Evolutionary conservation across 2,113 vertebrate genomes (phyloP).

Genomic region (Chunga burmeisteri): DNA sequence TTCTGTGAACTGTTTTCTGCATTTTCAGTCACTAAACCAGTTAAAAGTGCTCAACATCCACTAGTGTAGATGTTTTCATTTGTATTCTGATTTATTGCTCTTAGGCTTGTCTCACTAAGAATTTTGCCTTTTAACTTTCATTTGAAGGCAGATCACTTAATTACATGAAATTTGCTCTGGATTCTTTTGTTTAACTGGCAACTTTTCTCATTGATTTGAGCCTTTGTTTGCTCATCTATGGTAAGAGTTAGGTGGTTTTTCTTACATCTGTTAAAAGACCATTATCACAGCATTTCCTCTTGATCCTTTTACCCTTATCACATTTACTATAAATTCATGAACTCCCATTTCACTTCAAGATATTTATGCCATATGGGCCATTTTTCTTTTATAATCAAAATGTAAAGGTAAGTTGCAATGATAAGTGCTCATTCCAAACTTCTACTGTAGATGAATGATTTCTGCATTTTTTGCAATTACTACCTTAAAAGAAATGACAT

Average conservation of each 20-base stretch:
- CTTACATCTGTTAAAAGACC: slow-evolving; percentile 29
- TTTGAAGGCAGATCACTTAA: not conserved
- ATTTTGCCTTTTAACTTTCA: not conserved
- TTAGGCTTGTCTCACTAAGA: not conserved
- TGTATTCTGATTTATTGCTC: not conserved
- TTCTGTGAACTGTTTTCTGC: not conserved
- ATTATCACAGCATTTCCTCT: slow-evolving; percentile 23
- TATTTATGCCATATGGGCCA: slow-evolving; percentile 42
- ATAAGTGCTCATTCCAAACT: slow-evolving; percentile 29
- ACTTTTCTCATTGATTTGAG: slow-evolving; percentile 8
- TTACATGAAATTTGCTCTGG: not conserved
- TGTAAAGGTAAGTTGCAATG: slow-evolving; percentile 30
- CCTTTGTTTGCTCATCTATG: not conserved
- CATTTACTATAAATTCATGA: slow-evolving; percentile 34
- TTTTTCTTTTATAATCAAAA: slow-evolving; percentile 57
- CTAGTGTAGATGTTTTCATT: not conserved
- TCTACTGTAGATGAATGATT: slow-evolving; percentile 13
- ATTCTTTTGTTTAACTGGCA: not conserved
- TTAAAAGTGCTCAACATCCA: not conserved
- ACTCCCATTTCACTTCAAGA: slow-evolving; percentile 26
- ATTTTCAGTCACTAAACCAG: not conserved
- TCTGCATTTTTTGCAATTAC: slow-evolving; percentile 14
- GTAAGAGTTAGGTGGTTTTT: not conserved
- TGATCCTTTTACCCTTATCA: slow-evolving; percentile 22
- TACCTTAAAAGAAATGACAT: slow-evolving; percentile 21